These are phyloP conservation scores for Spodoptera picta DNA, from an alignment of 2,888 invertebrate species.

Conservation along the genomic window DNA sequence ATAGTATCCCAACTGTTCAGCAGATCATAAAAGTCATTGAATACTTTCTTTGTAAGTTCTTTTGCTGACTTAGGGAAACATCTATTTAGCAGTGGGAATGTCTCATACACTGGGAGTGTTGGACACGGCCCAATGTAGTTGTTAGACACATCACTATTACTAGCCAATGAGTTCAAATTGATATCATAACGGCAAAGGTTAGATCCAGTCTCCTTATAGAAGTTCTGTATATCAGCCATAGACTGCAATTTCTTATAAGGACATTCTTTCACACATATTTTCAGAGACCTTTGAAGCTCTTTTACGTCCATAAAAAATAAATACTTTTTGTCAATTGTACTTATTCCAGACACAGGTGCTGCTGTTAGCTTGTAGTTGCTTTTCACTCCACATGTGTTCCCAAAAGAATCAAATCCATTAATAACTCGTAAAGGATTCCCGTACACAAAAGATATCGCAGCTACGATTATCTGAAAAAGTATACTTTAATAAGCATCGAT, in stretches of 20 bases:
- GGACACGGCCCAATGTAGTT: slow-evolving; percentile 93
- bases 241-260: slow-evolving; percentile 91
- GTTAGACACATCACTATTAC: slow-evolving; percentile 70
- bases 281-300: slow-evolving; percentile 92
- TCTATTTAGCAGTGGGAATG: slow-evolving; percentile 94
- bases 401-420: slow-evolving; percentile 97
- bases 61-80: slow-evolving; percentile 94
- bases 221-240: slow-evolving; percentile 91
- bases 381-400: slow-evolving; percentile 97
- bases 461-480: slow-evolving; percentile 90
- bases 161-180: slow-evolving; percentile 86
- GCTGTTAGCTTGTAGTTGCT: slow-evolving; percentile 92
- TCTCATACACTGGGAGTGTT: slow-evolving; percentile 92
- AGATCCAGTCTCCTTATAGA: slow-evolving; percentile 92
- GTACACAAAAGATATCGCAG: slow-evolving; percentile 95
- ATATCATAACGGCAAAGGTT: slow-evolving; percentile 93
- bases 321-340: slow-evolving; percentile 93
- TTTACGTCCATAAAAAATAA: slow-evolving; percentile 95
- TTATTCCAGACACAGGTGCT: slow-evolving; percentile 93
- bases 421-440: slow-evolving; percentile 95
- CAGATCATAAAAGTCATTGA: slow-evolving; percentile 93
- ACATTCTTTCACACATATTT: slow-evolving; percentile 97
- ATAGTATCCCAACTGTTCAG: slow-evolving; percentile 96
- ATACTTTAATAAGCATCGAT: slow-evolving; percentile 1
- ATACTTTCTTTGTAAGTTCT: slow-evolving; percentile 90